A percentile compares a stretch with the other conserved stretches of the same genome.
Evolutionary conservation across 2,113 vertebrate species (phyloP).

Genomic region (Tetraodon nigroviridis): DNA sequence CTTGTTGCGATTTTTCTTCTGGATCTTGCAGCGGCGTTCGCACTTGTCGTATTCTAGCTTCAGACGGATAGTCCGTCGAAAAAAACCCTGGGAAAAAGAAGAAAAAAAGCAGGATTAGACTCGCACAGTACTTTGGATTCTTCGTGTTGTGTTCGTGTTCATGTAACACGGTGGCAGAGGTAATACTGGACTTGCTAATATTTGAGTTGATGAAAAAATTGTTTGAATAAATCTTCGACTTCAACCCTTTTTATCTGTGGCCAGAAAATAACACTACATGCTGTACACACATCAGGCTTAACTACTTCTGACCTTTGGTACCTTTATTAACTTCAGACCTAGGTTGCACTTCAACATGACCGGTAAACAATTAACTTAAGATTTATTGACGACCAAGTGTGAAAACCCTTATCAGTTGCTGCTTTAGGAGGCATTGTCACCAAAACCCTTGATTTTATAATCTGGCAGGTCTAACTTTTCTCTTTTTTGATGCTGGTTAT

Average conservation of each 20-base stretch:
- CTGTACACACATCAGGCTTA: neutral
- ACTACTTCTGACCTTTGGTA: constrained; percentile 18
- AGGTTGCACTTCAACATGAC: constrained; percentile 39
- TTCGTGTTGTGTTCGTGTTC: too few relatives aligned
- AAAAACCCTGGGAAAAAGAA: constrained; percentile 81
- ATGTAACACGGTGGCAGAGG: neutral
- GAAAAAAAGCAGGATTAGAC: neutral
- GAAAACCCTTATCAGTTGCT: neutral
- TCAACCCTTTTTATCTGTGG: neutral
- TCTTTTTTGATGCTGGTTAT: too few relatives aligned
- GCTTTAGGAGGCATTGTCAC: neutral
- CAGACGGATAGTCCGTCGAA: constrained; percentile 89
- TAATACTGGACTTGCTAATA: neutral
- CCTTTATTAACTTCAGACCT: constrained; percentile 11
- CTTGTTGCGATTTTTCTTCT: constrained; percentile 98
- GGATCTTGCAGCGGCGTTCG: constrained; percentile 92
- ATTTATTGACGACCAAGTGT: constrained; percentile 25
- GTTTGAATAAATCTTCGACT: neutral
- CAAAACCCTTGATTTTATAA: neutral
- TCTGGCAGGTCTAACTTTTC: neutral
- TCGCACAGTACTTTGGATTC: neutral
- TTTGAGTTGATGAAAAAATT: neutral
- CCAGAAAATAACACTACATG: neutral
- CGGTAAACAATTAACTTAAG: constrained; percentile 52
- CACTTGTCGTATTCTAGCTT: constrained; percentile 92